Percentiles rank a stretch among this genome's conserved stretches.
Evolutionary conservation across 2,113 vertebrate species (phyloP).

Genomic region (Natator depressus): DNA sequence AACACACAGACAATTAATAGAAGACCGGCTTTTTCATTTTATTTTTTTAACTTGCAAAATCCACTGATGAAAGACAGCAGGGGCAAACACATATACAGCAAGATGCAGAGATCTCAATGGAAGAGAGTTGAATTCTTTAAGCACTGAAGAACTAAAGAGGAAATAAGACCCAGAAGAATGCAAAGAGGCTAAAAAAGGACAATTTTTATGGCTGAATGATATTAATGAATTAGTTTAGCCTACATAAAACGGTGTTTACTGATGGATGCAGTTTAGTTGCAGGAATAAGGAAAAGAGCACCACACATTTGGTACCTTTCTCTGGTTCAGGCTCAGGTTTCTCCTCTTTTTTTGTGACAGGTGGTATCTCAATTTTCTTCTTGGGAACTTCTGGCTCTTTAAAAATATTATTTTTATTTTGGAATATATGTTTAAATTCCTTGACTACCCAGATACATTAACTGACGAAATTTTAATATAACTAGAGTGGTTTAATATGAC

Average conservation of each 20-base stretch:
- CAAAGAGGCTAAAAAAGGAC: conserved; percentile 5
- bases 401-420: conserved; percentile 58
- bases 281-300: conserved; percentile 20
- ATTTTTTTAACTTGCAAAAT: not conserved
- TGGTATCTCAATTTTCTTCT: conserved; percentile 78
- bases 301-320: conserved; percentile 75
- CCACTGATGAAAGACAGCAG: not conserved
- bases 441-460: not conserved
- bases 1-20: not conserved
- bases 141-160: conserved; percentile 26
- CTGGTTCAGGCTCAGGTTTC: conserved; percentile 72
- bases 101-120: not conserved
- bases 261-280: not conserved
- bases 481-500: not conserved
- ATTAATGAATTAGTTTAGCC: conserved; percentile 3
- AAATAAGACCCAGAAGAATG: conserved; percentile 47
- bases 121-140: conserved; percentile 26
- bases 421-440: not conserved
- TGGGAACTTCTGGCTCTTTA: conserved; percentile 79
- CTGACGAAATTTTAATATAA: not conserved
- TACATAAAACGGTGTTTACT: not conserved
- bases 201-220: not conserved
- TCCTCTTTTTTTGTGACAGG: conserved; percentile 73
- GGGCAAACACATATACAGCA: conserved; percentile 7
- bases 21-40: not conserved